These are phyloP conservation scores for Poecilia wingei DNA, from an alignment of 2,797 vertebrate genomes.

Conservation along the genomic window DNA sequence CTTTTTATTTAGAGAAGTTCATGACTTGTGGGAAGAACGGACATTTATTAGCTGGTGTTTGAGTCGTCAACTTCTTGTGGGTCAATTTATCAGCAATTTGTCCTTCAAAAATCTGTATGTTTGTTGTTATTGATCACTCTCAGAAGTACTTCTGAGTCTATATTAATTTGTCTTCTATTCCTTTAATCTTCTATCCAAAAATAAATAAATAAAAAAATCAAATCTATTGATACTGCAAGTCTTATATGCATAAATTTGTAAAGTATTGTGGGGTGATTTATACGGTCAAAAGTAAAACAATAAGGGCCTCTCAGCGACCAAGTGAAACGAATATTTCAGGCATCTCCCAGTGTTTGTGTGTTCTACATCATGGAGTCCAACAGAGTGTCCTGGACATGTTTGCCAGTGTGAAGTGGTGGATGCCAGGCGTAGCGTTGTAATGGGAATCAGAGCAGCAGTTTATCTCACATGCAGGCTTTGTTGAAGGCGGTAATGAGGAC, in stretches of 20 bases:
- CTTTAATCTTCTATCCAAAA: not conserved
- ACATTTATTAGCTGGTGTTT: not conserved
- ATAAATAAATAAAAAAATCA: not conserved
- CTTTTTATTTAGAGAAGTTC: not conserved
- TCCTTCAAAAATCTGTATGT: not conserved
- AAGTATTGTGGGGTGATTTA: not conserved
- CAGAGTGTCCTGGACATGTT: constrained; percentile 1
- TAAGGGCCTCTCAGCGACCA: not conserved
- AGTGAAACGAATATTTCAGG: constrained; percentile 4
- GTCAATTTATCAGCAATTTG: not conserved
- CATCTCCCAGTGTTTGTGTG: constrained; percentile 1
- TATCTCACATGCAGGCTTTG: constrained; percentile 42
- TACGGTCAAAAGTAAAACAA: constrained; percentile 3
- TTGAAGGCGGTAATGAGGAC: constrained; percentile 6
- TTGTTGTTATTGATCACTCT: not conserved
- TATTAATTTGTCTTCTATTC: not conserved
- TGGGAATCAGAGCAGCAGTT: constrained; percentile 38
- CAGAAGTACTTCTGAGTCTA: not conserved
- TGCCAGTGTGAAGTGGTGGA: constrained; percentile 32
- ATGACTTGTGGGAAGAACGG: not conserved
- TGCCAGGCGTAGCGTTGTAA: constrained; percentile 41
- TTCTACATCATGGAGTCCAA: not conserved
- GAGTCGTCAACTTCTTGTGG: not conserved
- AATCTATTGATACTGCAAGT: not conserved
- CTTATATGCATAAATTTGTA: not conserved